Evolutionary conservation across 2,888 invertebrate genomes (phyloP), one percentile per base, ranked within the genome.

Genomic region (Tetheella fluctuosa): DNA sequence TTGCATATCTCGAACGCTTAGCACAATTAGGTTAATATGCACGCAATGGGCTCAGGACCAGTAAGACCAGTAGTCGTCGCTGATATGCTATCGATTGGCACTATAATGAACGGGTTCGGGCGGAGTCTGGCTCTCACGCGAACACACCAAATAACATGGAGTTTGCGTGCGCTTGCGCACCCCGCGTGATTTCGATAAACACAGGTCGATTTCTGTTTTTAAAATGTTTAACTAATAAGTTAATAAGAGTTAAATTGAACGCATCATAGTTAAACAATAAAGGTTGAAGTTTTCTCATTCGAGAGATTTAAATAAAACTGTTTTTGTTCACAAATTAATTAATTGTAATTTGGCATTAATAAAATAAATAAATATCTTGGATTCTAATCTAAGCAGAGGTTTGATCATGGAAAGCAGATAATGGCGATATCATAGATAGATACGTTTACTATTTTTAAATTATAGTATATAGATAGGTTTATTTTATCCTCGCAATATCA

Each of bases 61-160:
- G 88, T 77, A 91, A 91, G 83, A 91, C 92, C 88, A 88, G 92
- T 91, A 89, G 92, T 85, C 80, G 61, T 68, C 73, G 65, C 72
- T 76, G 84, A 83, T 82, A 76, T 77, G 77, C 77, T 77, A 82
- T 82, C 85, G 86, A 82, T 82, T 86, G 86, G 85, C 84, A 87
- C 66, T 63, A 78, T 92, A 92, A 92, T 92, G 77, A 88, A 61
- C 67, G 82, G 84, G 71, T 79, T 64, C 61, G 64, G 62, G 60
- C 69, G 67, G 63, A 68, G 70, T 74, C 67, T 69, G 60, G 70
- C 77, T 85, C 88, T 85, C 90, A 86, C 34, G 34, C 34, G 13
- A 88, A 81, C 81, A 74, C 78, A 61, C 66, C 69, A 60, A 71
- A 69, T 66, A 65, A 64, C 57, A 64, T 48, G 52, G 42, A 52